Evolutionary conservation across 2,888 invertebrate genomes (phyloP), one percentile per base, ranked within the genome.

Genomic region (Pollenia angustigena): DNA sequence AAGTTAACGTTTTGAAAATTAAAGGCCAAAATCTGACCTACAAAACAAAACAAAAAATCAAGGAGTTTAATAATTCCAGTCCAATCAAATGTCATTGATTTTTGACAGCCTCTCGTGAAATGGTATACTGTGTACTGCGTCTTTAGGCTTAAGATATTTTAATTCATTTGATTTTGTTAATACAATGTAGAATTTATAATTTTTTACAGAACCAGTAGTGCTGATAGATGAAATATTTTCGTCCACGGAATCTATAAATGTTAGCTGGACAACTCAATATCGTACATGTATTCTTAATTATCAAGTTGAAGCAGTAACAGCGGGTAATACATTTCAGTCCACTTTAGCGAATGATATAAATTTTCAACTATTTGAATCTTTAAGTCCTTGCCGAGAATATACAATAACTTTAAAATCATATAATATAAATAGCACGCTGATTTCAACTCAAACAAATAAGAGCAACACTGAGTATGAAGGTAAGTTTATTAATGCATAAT

Each of bases 191-290:
- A 40, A 7, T 68, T 42, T 42, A 8, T 48, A 18, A 56, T 1
- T 44, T 50, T 16, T 60, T 54, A 11, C n/a, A 91, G 91, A 89
- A 10, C 92, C 91, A 3, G 23, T 54, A 0, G 90, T 91, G 0
- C 52, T 58, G 2, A 81, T 92, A 58, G 81, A 69, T 1, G 72
- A 85, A 0, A 87, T 92, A 16, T 74, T 40, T 11, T 18, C 90
- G 0, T 88, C 86, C 2, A 76, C 75, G 1, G 81, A 87, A n/a
- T 88, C 85, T 9, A 89, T 91, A 16, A 71, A 87, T 46, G 76
- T 92, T 3, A 88, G 88, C 1, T 92, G 92, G 92, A 87, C 85
- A 54, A 88, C 91, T 0, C 89, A 75, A 32, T 88, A 92, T 88
- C 89, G 87, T 4, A 87, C 90, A 3, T 92, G 92, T 66, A 89